Evolutionary conservation across 2,113 vertebrate species (phyloP), one percentile per base, ranked within the genome.

Genomic region (Heterotilapia buettikoferi): DNA sequence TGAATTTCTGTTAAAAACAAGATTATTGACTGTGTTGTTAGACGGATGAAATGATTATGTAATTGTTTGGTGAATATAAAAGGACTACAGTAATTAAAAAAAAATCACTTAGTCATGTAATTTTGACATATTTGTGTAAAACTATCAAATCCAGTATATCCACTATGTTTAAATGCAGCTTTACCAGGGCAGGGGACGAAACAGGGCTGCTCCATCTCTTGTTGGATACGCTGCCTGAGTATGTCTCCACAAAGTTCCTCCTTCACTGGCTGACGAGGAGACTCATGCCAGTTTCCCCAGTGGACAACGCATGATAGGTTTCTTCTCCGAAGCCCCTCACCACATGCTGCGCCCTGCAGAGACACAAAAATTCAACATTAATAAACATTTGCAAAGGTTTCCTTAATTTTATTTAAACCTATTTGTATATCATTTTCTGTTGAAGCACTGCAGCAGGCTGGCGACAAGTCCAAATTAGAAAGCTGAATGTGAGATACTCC

Each of bases 151-250:
- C 63, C 63, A 68, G 11, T 26, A 16, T 19, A 18, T 85, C 21
- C 9, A 63, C 6, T 73, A 4, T 52, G 7, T 80, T 1, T 84
- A 26, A 73, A 10, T 33, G 56, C 33, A 9, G 5, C 5, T 33
- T 86, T 97, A 98, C 98, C 99, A 96, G 97, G 97, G 59, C 98
- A 99, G 87, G 98, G 98, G 73, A 99, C 96, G 18, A 97, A 98
- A 92, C 99, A 99, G 0, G 95, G 95, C 90, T 97, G 95, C 86
- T 96, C 95, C 84, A 98, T 95, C 19, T 95, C 94, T 87, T 94
- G 95, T 53, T 95, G 90, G 11, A 92, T 94, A 3, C 93, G 93
- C 38, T 94, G 97, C 3, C 87, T 94, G 7, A 96, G 92, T 18
- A 91, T 89, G 33, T 97, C 96, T 83, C 96, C 97, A 90, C 98